Percentiles rank a stretch among this genome's conserved stretches.
These are phyloP conservation scores for Macrobrachium nipponense DNA, from an alignment of 1,140 invertebrate genomes.

Conservation along the genomic window DNA sequence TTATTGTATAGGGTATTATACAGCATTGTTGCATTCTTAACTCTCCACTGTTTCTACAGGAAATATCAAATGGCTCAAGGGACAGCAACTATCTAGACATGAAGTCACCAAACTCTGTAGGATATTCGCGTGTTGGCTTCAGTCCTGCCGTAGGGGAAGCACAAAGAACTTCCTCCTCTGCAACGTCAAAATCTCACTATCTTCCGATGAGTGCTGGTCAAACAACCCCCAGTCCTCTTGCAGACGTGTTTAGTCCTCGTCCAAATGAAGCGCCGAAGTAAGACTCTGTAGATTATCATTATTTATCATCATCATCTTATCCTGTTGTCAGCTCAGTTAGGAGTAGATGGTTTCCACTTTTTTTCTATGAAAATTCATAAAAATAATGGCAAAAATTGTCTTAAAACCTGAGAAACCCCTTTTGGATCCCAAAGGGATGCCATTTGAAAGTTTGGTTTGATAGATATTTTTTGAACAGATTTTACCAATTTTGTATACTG, in stretches of 20 bases:
- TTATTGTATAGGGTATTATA: background rate
- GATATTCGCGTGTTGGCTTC: slow-evolving; percentile 27
- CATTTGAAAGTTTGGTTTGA: no score
- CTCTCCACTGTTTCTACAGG: background rate
- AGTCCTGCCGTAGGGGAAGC: background rate
- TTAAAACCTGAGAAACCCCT: no score
- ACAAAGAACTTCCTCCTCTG: background rate
- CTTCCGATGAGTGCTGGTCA: slow-evolving; percentile 17
- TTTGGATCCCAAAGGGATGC: no score
- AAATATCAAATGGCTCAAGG: background rate
- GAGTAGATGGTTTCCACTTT: no score
- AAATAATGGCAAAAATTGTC: no score
- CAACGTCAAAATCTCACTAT: slow-evolving; percentile 18
- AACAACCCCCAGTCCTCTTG: slow-evolving; percentile 11
- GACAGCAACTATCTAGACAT: slow-evolving; percentile 24
- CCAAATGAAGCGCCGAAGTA: slow-evolving; percentile 7
- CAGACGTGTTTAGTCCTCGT: slow-evolving; percentile 32
- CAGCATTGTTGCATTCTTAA: background rate
- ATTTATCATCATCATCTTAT: no score
- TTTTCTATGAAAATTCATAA: no score
- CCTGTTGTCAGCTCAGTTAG: no score
- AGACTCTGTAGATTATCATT: background rate
- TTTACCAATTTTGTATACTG: no score
- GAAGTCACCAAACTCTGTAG: slow-evolving; percentile 26
- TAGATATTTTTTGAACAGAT: no score